Base-by-base conservation (phyloP, 1,140 invertebrate species). In the Drosophila miranda region DNA sequence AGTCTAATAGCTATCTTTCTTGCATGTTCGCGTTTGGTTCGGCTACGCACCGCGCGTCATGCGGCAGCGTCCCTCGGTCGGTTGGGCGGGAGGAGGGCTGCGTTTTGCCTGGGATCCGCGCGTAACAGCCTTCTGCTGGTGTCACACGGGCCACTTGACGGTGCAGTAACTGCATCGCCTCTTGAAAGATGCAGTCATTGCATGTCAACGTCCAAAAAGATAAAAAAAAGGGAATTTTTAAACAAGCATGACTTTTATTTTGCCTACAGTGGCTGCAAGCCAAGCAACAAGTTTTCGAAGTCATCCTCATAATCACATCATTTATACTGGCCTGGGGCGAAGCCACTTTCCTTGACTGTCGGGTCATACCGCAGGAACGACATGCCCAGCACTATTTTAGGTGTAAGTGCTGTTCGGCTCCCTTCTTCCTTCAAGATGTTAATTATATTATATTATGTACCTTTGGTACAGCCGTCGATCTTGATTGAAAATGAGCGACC, bases 311-410 rank as follows among this genome's bases (percentile, higher is more conserved):
- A 21, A 92, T 97, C 53, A 93, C 93, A 0, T 96, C 96, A 7
- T 97, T 97, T 91, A 93, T 96, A 3, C 75, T 97, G 28, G 93
- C 95, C n/a, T 97, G 96, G 96, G 94, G 94, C 6, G 96, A 97
- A 91, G 95, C 95, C 13, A 97, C 96, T 96, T 96, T 97, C 89
- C 93, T 97, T 55, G 96, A 97, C 92, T 96, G 96, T 90, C 93
- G 95, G 75, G 96, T 97, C 11, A 92, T 97, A 72, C 95, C 96
- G 0, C 95, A 96, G 78, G 96, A 97, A 90, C 89, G 92, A 11
- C 93, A 95, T 87, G 95, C 95, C 0, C 93, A 93, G 67, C 91
- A 73, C 46, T 91, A 91, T 78, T 86, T 91, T 23, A 55, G 75
- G 19, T 60, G 88, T 91, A 63, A 58, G 67, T 54, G 2, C 45